Base-by-base conservation (phyloP, 2,113 vertebrate species). In the Calyptomena viridis region DNA sequence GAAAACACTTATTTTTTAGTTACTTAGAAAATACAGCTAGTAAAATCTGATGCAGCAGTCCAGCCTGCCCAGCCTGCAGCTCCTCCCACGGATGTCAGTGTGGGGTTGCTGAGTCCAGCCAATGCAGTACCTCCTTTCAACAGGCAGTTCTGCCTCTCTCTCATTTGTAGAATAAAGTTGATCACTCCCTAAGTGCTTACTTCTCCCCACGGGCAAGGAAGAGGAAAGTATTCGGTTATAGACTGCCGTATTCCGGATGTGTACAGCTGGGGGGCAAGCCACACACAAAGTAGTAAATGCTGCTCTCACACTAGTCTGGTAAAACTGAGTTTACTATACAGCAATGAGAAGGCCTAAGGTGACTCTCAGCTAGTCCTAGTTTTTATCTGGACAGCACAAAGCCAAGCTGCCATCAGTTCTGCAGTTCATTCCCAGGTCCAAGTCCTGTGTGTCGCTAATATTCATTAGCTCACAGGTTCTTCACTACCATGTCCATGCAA, bases 201-300 rank as follows among this genome's bases (percentile, higher is more conserved):
- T 59, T 53, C 56, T 64, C 18, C 9, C 12, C 15, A 42, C 5
- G 52, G 20, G 11, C 18, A 47, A 17, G 4, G 17, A 69, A 74
- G 14, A 37, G 19, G 35, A 77, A 87, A 12, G 6, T 68, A 27
- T 46, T 68, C 28, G 69, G 6, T 15, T 27, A 5, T 4, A 37
- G 33, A 59, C 11, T n/a, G 5, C 1, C 15, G 30, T 52, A 13
- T 67, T 71, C 37, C 19, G 64, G 59, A 64, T 69, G 33, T 59
- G 16, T 68, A 1, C 27, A 31, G 3, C 0, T 72, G 4, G 2
- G 8, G 8, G 3, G 6, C 50, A 55, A 60, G n/a, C 11, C 5
- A 35, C 14, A 31, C 1, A 2, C 33, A 50, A 52, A 82, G 46
- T 20, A 31, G 27, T 25, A 66, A 68, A n/a, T 37, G 12, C 12